Evolutionary conservation across 1,140 invertebrate genomes (phyloP).

Genomic region (Pomacea maculata): DNA sequence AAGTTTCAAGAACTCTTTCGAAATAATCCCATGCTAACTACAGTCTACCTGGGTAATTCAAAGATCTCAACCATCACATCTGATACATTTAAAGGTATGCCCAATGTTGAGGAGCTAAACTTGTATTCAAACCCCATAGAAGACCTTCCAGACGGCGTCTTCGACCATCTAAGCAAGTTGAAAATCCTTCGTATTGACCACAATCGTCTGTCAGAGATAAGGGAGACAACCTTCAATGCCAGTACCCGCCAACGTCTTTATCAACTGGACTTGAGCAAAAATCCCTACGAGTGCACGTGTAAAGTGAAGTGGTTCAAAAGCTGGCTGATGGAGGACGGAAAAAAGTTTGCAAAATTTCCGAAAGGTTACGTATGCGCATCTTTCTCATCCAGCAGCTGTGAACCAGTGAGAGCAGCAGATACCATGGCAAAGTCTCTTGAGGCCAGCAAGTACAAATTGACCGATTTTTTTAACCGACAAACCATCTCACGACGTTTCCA

Average conservation of each 20-base stretch:
- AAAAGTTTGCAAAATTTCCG: background rate
- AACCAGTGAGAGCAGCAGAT: too few relatives aligned
- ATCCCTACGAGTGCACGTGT: constrained; percentile 11
- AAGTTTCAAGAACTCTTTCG: background rate
- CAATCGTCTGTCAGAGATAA: background rate
- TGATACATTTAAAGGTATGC: background rate
- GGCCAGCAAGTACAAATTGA: too few relatives aligned
- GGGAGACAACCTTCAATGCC: background rate
- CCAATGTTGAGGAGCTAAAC: background rate
- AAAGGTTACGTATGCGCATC: constrained; percentile 3
- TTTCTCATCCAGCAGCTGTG: too few relatives aligned
- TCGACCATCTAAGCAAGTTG: background rate
- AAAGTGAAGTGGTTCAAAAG: constrained; percentile 3
- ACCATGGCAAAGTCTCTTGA: too few relatives aligned
- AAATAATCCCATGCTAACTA: background rate
- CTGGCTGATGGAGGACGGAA: background rate
- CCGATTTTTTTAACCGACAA: too few relatives aligned
- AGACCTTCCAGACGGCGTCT: background rate
- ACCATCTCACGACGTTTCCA: too few relatives aligned
- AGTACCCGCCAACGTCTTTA: background rate
- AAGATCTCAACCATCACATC: background rate
- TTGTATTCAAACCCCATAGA: background rate
- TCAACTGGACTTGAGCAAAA: background rate
- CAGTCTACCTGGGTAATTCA: background rate
- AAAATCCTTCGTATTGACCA: background rate